phyloP scores from a whole-genome alignment of 1,140 invertebrate species.

The Cyclargus thomasi region DNA sequence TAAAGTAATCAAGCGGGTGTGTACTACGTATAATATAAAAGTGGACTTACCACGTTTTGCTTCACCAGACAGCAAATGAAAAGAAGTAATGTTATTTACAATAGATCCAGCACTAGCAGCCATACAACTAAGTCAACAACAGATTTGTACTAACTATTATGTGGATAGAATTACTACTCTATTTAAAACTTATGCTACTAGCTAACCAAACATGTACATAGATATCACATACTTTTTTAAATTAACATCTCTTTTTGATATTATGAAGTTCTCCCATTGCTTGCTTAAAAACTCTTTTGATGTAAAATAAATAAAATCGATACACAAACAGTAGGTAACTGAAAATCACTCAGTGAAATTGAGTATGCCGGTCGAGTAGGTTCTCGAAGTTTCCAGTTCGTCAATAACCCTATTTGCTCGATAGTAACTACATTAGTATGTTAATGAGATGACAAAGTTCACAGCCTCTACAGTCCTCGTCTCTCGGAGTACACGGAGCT shows the following conservation, averaged over 20 bases:
- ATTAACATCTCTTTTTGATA: not conserved
- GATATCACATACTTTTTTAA: not conserved
- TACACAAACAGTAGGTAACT: not conserved
- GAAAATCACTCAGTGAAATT: not conserved
- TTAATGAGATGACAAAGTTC: conserved; percentile 3
- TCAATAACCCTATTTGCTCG: not conserved
- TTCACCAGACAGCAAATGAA: conserved; percentile 62
- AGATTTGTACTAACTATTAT: not conserved
- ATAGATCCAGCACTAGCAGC: conserved; percentile 42
- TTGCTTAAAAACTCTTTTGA: not conserved
- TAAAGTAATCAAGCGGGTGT: conserved; percentile 24
- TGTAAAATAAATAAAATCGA: not conserved
- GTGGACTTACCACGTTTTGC: conserved; percentile 62
- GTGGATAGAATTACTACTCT: conserved; percentile 1
- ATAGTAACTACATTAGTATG: not conserved
- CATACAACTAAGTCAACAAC: conserved; percentile 25
- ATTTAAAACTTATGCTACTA: not conserved
- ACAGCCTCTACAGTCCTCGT: not conserved
- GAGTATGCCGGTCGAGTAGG: not conserved
- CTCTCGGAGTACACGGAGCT: not conserved
- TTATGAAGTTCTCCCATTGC: too few relatives aligned
- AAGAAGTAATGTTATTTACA: conserved; percentile 64
- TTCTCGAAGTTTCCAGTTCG: not conserved
- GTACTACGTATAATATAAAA: conserved; percentile 22
- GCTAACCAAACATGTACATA: not conserved